Evolutionary conservation across 2,113 vertebrate genomes (phyloP).

Genomic region (Platysternon megacephalum): DNA sequence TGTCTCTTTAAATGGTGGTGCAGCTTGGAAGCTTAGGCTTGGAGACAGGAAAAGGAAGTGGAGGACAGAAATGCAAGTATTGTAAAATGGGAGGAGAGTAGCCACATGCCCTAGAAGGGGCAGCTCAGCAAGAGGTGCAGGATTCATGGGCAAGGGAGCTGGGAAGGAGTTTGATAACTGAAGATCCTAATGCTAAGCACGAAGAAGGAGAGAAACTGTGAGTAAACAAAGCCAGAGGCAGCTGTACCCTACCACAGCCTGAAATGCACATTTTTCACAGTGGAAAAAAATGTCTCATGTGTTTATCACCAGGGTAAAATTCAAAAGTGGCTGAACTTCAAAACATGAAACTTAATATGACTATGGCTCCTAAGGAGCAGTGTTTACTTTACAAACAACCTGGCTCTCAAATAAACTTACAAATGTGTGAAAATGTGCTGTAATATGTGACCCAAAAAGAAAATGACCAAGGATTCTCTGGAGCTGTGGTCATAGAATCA

Average conservation of each 20-base stretch:
- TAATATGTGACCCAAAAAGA: not conserved
- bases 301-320: conserved; percentile 17
- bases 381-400: not conserved
- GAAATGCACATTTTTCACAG: conserved; percentile 29
- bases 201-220: conserved; percentile 31
- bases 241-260: conserved; percentile 25
- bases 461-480: not conserved
- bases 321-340: conserved; percentile 45
- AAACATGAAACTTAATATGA: conserved; percentile 48
- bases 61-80: not conserved
- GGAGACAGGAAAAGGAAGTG: not conserved
- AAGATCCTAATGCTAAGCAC: not conserved
- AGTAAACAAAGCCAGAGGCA: conserved; percentile 43
- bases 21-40: not conserved
- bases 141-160: not conserved
- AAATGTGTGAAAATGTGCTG: not conserved
- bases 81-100: not conserved
- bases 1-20: not conserved
- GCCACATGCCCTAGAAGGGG: accelerated
- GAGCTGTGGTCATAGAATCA: not conserved
- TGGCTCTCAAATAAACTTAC: not conserved
- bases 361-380: conserved; percentile 18
- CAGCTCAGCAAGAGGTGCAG: not conserved
- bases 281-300: conserved; percentile 14
- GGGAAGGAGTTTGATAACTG: not conserved